A percentile compares a stretch with the other conserved stretches of the same genome.
These are phyloP conservation scores for Oncorhynchus gorbuscha DNA, from an alignment of 2,113 vertebrate genomes.

Conservation along the genomic window DNA sequence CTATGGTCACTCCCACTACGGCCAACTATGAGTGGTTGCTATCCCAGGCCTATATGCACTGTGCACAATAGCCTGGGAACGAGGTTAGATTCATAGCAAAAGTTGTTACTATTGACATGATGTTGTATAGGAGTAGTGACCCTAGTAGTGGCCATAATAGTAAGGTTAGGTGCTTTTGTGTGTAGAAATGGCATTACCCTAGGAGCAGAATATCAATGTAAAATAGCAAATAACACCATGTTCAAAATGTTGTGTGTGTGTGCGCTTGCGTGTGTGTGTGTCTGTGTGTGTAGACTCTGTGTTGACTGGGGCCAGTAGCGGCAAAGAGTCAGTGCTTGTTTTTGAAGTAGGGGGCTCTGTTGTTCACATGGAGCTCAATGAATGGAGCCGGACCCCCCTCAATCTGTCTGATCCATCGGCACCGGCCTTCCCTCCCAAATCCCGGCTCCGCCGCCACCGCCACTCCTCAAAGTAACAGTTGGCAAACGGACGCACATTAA, in stretches of 20 bases:
- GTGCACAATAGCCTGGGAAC: too few relatives aligned
- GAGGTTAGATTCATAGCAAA: too few relatives aligned
- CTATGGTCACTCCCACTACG: too few relatives aligned
- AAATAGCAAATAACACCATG: too few relatives aligned
- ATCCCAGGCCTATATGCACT: too few relatives aligned
- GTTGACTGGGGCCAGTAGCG: neutral
- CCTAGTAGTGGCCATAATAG: too few relatives aligned
- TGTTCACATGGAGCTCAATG: constrained; percentile 70
- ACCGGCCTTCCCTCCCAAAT: constrained; percentile 69
- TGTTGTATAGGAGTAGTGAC: too few relatives aligned
- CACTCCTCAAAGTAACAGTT: constrained; percentile 74
- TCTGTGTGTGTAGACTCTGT: neutral
- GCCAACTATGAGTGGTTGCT: too few relatives aligned
- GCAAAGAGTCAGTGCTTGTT: constrained; percentile 46
- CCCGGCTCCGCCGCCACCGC: constrained; percentile 62
- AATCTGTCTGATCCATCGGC: constrained; percentile 72
- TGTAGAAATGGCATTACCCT: too few relatives aligned
- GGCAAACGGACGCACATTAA: constrained; percentile 70
- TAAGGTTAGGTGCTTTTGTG: too few relatives aligned
- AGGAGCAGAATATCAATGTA: too few relatives aligned
- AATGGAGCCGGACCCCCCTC: constrained; percentile 69
- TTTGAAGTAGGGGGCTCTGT: constrained; percentile 72
- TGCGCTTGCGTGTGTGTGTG: neutral
- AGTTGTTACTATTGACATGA: too few relatives aligned
- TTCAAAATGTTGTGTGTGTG: neutral